These are phyloP conservation scores for Psittacula cyanocephala DNA, from an alignment of 2,113 vertebrate species.

Conservation along the genomic window DNA sequence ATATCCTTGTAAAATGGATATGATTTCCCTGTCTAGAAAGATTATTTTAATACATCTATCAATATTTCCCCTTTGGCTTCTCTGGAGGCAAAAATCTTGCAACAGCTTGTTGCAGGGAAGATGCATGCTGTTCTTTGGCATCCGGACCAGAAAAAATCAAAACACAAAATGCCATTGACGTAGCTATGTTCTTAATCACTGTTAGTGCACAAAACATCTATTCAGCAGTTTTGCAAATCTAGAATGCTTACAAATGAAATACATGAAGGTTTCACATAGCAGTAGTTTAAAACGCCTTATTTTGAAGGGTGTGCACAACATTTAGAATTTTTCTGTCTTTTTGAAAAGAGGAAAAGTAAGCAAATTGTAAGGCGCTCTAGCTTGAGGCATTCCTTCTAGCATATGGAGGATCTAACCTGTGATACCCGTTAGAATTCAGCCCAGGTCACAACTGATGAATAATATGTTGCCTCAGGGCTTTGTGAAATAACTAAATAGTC, in stretches of 20 bases:
- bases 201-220: conserved; percentile 47
- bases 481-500: not conserved
- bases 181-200: conserved; percentile 57
- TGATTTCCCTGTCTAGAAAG: conserved; percentile 33
- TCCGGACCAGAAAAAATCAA: conserved; percentile 49
- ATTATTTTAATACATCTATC: conserved; percentile 58
- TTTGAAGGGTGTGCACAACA: conserved; percentile 2
- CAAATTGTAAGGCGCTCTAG: not conserved
- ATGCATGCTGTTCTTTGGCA: conserved; percentile 72
- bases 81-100: conserved; percentile 54
- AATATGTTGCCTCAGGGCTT: not conserved
- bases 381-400: not conserved
- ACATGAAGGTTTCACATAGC: conserved; percentile 6
- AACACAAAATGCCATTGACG: conserved; percentile 67
- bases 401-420: not conserved
- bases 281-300: conserved; percentile 4
- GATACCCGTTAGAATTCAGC: not conserved
- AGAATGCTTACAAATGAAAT: conserved; percentile 53
- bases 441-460: not conserved
- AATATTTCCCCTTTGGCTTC: conserved; percentile 54
- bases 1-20: conserved; percentile 7
- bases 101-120: conserved; percentile 69
- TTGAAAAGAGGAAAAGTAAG: not conserved
- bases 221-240: conserved; percentile 64
- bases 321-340: not conserved